Conservation (phyloP, 2,888 invertebrate species). For the Volucella inflata region DNA sequence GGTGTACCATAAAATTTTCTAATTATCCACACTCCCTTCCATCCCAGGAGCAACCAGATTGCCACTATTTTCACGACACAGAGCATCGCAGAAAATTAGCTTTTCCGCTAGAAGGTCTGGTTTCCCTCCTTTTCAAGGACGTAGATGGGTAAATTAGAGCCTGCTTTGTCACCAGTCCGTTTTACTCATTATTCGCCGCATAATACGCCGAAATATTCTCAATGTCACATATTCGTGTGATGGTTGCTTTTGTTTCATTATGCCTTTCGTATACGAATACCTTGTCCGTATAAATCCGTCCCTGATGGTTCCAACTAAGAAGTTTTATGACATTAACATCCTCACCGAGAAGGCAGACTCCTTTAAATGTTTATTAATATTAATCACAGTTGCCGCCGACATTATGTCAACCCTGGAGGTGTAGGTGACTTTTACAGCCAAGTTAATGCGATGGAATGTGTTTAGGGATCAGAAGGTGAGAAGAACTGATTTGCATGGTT, state of each 20-base stretch:
- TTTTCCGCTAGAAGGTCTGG: slow-evolving; percentile 33
- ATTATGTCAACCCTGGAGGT: background rate
- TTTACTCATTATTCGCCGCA: slow-evolving; percentile 60
- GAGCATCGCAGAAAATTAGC: slow-evolving; percentile 68
- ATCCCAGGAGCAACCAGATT: slow-evolving; percentile 1
- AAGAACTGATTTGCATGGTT: slow-evolving; percentile 60
- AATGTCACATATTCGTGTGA: slow-evolving; percentile 48
- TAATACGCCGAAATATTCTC: slow-evolving; percentile 57
- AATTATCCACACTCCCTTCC: slow-evolving; percentile 67
- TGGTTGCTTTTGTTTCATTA: slow-evolving; percentile 31
- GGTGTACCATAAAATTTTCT: slow-evolving; percentile 75
- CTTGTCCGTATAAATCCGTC: slow-evolving; percentile 32
- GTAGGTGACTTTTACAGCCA: slow-evolving; percentile 52
- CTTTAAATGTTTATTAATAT: slow-evolving; percentile 73
- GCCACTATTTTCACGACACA: slow-evolving; percentile 19
- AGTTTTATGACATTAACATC: slow-evolving; percentile 60
- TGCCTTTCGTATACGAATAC: slow-evolving; percentile 12
- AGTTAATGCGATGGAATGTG: slow-evolving; percentile 55
- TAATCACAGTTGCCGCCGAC: slow-evolving; percentile 55
- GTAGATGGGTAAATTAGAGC: slow-evolving; percentile 67
- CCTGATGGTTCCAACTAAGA: slow-evolving; percentile 45
- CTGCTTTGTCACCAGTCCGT: slow-evolving; percentile 66
- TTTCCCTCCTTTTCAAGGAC: slow-evolving; percentile 45
- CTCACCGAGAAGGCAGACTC: slow-evolving; percentile 17
- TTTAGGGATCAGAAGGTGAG: slow-evolving; percentile 60